A percentile compares a stretch with the other conserved stretches of the same genome.
Evolutionary conservation across 2,797 vertebrate species (phyloP).

Genomic region (Harpagifer antarcticus): DNA sequence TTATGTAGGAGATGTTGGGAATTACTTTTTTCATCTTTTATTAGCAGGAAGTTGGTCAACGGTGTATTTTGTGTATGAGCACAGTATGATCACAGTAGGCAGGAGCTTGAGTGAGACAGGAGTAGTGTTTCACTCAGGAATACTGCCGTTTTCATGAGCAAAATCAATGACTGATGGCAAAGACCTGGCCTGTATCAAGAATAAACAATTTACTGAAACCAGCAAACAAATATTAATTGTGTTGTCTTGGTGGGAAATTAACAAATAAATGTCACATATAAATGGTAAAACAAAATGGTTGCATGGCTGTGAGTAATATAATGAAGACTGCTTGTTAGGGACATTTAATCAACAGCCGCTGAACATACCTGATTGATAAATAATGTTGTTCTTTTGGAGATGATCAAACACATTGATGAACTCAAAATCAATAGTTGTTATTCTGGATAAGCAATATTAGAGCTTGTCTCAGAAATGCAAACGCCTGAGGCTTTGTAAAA

Average conservation of each 20-base stretch:
- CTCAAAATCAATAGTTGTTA: not conserved
- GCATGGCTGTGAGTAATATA: not conserved
- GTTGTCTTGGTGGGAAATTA: not conserved
- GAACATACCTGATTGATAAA: conserved; percentile 12
- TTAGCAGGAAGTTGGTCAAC: conserved; percentile 31
- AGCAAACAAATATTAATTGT: not conserved
- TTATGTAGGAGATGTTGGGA: conserved; percentile 43
- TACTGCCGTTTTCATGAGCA: not conserved
- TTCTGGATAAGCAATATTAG: conserved; percentile 7
- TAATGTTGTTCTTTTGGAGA: conserved; percentile 12
- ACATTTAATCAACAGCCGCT: conserved; percentile 11
- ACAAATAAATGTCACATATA: not conserved
- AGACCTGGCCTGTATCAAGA: not conserved
- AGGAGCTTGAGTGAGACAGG: too few species aligned
- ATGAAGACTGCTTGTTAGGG: not conserved
- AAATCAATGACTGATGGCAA: not conserved
- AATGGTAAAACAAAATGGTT: not conserved
- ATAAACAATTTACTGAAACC: not conserved
- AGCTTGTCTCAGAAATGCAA: not conserved
- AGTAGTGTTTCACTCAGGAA: not conserved
- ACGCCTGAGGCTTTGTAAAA: conserved; percentile 1
- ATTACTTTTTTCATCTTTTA: conserved; percentile 24
- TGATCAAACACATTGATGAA: conserved; percentile 28
- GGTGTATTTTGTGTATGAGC: not conserved
- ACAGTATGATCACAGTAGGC: conserved; percentile 2